Conservation (phyloP, 2,797 vertebrate genomes). For the Notamacropus eugenii region DNA sequence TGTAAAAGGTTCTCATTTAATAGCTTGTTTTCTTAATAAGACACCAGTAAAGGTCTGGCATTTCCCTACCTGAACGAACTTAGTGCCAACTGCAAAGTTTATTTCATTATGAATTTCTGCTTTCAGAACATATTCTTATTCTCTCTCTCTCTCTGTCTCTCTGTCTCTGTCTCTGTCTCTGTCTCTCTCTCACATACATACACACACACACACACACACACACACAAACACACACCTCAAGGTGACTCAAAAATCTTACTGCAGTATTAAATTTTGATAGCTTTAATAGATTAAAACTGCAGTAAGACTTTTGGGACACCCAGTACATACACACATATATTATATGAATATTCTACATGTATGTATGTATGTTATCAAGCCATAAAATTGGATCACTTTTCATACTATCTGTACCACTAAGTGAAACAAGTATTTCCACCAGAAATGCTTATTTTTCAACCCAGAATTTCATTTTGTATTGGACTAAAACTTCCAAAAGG, state of each 20-base stretch:
- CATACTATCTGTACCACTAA: slow-evolving; percentile 34
- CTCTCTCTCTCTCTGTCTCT: neutral
- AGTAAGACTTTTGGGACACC: neutral
- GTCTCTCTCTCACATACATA: neutral
- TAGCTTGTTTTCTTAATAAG: neutral
- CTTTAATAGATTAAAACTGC: neutral
- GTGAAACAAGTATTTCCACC: slow-evolving; percentile 63
- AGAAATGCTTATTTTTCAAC: slow-evolving; percentile 61
- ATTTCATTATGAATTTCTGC: slow-evolving; percentile 16
- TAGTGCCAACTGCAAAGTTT: slow-evolving; percentile 27
- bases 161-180: neutral
- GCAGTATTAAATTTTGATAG: neutral
- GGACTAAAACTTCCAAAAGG: slow-evolving; percentile 71
- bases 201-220: no score
- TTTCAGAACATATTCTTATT: slow-evolving; percentile 46
- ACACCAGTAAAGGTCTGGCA: neutral
- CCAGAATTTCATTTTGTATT: slow-evolving; percentile 76
- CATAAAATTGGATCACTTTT: slow-evolving; percentile 65
- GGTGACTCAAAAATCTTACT: neutral
- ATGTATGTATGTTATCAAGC: slow-evolving; percentile 29
- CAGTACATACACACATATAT: neutral
- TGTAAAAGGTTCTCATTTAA: slow-evolving; percentile 2
- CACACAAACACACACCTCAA: neutral
- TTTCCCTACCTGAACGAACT: slow-evolving; percentile 45
- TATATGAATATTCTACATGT: neutral